A percentile compares a stretch with the other conserved stretches of the same genome.
These are phyloP conservation scores for Sarcophaga bullata DNA, from an alignment of 1,140 invertebrate genomes.

Conservation along the genomic window DNA sequence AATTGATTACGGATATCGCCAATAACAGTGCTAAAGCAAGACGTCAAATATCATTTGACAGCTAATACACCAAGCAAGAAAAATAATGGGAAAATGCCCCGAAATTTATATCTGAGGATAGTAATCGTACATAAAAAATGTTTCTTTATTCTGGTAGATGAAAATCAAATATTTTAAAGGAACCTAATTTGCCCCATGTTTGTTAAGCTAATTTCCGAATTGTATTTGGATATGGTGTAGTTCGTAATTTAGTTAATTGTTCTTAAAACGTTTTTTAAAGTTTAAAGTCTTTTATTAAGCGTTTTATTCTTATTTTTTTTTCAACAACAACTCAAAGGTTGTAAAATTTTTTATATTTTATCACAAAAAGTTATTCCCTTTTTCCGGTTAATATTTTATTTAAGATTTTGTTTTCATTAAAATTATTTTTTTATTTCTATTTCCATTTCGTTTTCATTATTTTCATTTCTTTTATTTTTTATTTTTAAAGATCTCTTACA, in stretches of 20 bases:
- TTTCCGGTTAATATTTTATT: too few species aligned
- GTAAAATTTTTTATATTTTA: background rate
- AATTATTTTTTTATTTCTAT: too few species aligned
- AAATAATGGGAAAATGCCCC: too few species aligned
- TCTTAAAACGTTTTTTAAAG: slow-evolving; percentile 26
- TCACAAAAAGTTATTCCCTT: too few species aligned
- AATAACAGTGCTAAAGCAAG: slow-evolving; percentile 5
- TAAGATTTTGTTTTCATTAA: too few species aligned
- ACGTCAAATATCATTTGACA: slow-evolving; percentile 37
- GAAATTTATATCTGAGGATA: too few species aligned
- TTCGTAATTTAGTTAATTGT: slow-evolving; percentile 36
- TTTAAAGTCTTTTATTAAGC: background rate
- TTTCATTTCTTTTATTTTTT: background rate
- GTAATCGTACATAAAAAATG: too few species aligned
- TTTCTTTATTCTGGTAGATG: too few species aligned
- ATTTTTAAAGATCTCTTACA: too few species aligned
- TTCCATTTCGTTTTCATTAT: background rate
- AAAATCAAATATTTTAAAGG: background rate
- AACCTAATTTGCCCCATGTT: too few species aligned
- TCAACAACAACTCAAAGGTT: background rate
- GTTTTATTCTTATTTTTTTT: background rate
- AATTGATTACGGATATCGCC: slow-evolving; percentile 25
- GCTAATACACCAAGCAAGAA: too few species aligned
- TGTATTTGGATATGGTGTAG: slow-evolving; percentile 13
- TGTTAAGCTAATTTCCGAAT: background rate